Conservation (phyloP, 2,797 vertebrate species). For the Corythornis leucogaster region DNA sequence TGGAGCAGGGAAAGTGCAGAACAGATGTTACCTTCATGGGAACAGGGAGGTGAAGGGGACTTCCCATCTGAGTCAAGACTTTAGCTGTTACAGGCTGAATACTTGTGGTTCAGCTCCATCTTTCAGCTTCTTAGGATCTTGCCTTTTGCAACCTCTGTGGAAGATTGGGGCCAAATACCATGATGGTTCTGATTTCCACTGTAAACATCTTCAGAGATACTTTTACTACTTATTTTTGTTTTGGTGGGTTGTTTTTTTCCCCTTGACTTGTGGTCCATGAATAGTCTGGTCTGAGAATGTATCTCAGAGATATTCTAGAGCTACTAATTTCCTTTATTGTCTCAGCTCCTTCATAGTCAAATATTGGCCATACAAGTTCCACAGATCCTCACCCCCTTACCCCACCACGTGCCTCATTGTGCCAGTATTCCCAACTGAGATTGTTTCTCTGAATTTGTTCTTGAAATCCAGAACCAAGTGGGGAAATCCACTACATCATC, state of each 20-base stretch:
- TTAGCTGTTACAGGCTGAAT: not conserved
- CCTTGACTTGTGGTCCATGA: not conserved
- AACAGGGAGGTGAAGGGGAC: not conserved
- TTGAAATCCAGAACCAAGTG: not conserved
- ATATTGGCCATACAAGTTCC: not conserved
- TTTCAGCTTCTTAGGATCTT: constrained; percentile 15
- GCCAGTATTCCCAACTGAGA: not conserved
- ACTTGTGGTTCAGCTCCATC: not conserved
- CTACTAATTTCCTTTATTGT: not conserved
- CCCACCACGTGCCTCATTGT: not conserved
- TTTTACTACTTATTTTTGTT: not conserved
- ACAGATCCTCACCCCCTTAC: not conserved
- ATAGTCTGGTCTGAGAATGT: not conserved
- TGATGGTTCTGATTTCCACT: not conserved
- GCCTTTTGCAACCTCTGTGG: not conserved
- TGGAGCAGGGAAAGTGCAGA: not conserved
- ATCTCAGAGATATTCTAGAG: not conserved
- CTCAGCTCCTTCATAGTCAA: not conserved
- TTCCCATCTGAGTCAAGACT: constrained; percentile 15
- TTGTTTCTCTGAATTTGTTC: not conserved
- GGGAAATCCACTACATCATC: not conserved
- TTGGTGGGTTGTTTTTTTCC: not conserved
- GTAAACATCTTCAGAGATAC: not conserved
- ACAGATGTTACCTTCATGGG: constrained; percentile 15
- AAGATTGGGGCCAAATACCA: not conserved